Conservation (phyloP, 2,113 vertebrate genomes). For the Lagopus leucura region DNA sequence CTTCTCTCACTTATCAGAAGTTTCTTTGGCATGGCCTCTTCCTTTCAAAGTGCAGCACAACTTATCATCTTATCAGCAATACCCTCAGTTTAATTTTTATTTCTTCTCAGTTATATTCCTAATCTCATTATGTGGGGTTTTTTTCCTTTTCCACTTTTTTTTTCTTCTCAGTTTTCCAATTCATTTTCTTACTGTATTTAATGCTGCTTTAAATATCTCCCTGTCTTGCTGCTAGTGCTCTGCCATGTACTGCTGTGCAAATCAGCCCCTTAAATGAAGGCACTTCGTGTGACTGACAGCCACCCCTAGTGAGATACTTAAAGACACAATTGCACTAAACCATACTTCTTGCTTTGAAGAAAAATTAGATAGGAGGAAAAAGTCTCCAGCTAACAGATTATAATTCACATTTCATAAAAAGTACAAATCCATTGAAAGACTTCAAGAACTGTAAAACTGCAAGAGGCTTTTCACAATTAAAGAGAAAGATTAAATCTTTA, state of each 20-base stretch:
- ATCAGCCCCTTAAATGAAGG: conserved; percentile 30
- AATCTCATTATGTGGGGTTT: background rate
- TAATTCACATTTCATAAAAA: conserved; percentile 5
- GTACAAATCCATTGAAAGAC: background rate
- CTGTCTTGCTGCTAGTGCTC: background rate
- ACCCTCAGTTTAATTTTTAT: background rate
- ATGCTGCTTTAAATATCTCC: conserved; percentile 32
- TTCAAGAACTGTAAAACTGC: conserved; percentile 24
- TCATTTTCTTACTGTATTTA: conserved; percentile 28
- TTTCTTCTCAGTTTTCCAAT: background rate
- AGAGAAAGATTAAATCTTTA: background rate
- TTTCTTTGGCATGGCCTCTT: background rate
- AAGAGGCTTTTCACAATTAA: conserved; percentile 6
- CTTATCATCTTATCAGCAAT: background rate
- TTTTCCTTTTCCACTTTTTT: background rate
- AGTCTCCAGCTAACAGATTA: conserved; percentile 23
- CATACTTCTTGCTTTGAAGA: conserved; percentile 15
- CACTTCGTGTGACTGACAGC: conserved; percentile 26
- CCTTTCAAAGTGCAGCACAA: background rate
- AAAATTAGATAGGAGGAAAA: conserved; percentile 30
- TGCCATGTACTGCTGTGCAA: conserved; percentile 45
- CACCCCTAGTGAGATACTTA: conserved; percentile 51
- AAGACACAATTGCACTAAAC: conserved; percentile 51
- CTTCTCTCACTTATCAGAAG: background rate
- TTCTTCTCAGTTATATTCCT: background rate